These are phyloP conservation scores for Anthonomus grandis DNA, from an alignment of 1,140 invertebrate genomes.

Conservation along the genomic window DNA sequence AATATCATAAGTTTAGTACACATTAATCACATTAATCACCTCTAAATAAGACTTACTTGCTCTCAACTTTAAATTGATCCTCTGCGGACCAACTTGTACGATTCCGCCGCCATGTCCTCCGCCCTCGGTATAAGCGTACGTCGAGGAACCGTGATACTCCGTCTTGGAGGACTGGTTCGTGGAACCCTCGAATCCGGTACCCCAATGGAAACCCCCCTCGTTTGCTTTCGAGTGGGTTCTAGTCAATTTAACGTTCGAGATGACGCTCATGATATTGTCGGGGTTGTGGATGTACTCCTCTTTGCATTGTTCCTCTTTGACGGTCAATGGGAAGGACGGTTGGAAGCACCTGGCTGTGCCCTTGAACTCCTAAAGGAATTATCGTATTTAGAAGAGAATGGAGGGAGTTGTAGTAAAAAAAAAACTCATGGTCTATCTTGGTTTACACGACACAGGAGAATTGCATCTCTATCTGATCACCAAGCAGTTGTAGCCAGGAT, in stretches of 20 bases:
- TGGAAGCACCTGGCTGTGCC: constrained; percentile 65
- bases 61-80: constrained; percentile 74
- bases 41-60: no score
- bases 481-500: no score
- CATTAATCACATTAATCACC: no score
- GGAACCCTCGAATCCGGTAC: constrained; percentile 26
- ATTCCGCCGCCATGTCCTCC: constrained; percentile 50
- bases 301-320: constrained; percentile 58
- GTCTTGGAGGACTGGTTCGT: constrained; percentile 20
- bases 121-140: constrained; percentile 8
- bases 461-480: no score
- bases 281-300: constrained; percentile 71
- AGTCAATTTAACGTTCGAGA: constrained; percentile 29
- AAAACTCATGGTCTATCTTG: no score
- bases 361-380: constrained; percentile 13
- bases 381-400: no score
- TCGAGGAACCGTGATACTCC: constrained; percentile 11
- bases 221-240: constrained; percentile 24
- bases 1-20: no score
- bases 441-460: no score
- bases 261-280: constrained; percentile 56
- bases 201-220: constrained; percentile 32
- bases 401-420: no score
- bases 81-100: constrained; percentile 82
- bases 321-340: constrained; percentile 56